Conservation (phyloP, 1,140 invertebrate genomes). For the Pygmarrhopalites habei region DNA sequence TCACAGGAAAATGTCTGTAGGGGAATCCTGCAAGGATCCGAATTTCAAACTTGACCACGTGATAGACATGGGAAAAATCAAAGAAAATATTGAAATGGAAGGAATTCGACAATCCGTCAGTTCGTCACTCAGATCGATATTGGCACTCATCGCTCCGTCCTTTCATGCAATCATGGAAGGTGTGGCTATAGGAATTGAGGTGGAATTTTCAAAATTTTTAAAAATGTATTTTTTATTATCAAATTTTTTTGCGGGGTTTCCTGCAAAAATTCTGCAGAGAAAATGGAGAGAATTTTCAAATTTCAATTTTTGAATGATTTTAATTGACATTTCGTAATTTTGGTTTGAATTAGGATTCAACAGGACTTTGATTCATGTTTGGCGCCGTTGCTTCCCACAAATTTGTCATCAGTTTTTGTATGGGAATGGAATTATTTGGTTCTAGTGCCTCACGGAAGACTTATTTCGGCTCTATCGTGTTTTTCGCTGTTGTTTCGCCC, state of each 20-base stretch:
- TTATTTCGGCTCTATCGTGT: slow-evolving; percentile 56
- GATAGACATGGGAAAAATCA: neutral
- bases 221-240: no score
- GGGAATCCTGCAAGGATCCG: no score
- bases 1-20: no score
- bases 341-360: slow-evolving; percentile 34
- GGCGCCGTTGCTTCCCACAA: slow-evolving; percentile 81
- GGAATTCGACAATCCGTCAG: neutral
- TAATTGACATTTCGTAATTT: no score
- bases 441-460: slow-evolving; percentile 19
- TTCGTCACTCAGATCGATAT: slow-evolving; percentile 59
- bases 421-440: slow-evolving; percentile 65
- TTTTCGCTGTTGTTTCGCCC: slow-evolving; percentile 71
- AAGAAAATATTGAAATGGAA: neutral
- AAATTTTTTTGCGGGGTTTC: no score
- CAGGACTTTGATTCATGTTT: slow-evolving; percentile 69
- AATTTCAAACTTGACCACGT: neutral
- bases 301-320: no score
- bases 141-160: slow-evolving; percentile 77
- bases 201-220: no score
- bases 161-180: slow-evolving; percentile 90
- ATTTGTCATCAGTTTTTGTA: slow-evolving; percentile 78
- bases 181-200: slow-evolving; percentile 36
- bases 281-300: no score
- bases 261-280: no score